Evolutionary conservation across 2,113 vertebrate genomes (phyloP).

Genomic region (Pseudopodoces humilis): DNA sequence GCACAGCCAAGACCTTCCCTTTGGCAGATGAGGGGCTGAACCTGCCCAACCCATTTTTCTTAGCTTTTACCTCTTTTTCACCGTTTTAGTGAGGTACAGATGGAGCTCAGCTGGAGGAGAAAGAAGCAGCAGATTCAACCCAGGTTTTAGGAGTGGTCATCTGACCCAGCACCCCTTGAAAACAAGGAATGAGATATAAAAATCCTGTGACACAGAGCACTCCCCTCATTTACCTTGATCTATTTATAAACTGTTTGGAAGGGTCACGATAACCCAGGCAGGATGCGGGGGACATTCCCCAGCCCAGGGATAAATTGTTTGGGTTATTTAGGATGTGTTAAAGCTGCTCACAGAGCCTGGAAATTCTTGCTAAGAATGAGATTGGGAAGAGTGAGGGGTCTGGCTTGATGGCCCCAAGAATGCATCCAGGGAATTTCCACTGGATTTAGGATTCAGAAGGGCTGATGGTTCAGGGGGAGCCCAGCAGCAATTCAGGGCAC

Average conservation of each 20-base stretch:
- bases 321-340: not conserved
- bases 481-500: not conserved
- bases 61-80: not conserved
- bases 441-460: not conserved
- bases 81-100: not conserved
- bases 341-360: not conserved
- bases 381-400: not conserved
- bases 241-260: slow-evolving; percentile 62
- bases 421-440: not conserved
- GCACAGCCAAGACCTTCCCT: not conserved
- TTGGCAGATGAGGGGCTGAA: not conserved
- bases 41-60: not conserved
- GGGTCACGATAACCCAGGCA: not conserved
- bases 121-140: fast-evolving
- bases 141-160: fast-evolving
- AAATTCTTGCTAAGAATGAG: not conserved
- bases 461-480: fast-evolving
- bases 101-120: not conserved
- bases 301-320: slow-evolving; percentile 50
- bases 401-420: fast-evolving
- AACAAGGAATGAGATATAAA: not conserved
- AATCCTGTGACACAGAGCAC: not conserved
- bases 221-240: not conserved
- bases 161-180: fast-evolving
- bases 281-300: slow-evolving; percentile 6